A percentile compares a stretch with the other conserved stretches of the same genome.
phyloP scores from a whole-genome alignment of 1,140 invertebrate species.

The Trichonephila clavipes region DNA sequence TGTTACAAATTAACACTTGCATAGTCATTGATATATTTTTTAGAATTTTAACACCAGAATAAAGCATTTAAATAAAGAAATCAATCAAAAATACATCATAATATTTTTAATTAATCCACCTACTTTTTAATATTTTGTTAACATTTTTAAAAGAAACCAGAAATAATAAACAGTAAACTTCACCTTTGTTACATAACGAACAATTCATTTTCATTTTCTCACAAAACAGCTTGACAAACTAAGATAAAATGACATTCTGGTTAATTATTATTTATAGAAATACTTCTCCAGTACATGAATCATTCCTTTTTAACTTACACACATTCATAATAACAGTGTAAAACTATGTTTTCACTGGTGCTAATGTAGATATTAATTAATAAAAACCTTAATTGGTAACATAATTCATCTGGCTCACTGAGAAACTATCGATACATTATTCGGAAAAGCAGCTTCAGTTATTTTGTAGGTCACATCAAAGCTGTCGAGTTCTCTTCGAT shows the following conservation, averaged over 20 bases:
- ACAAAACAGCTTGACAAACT: background rate
- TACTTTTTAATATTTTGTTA: too few species aligned
- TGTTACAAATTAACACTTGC: too few species aligned
- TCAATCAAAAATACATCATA: too few species aligned
- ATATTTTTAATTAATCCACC: too few species aligned
- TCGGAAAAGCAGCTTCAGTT: background rate
- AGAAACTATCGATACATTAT: background rate
- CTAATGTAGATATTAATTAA: background rate
- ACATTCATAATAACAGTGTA: background rate
- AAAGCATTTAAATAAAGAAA: too few species aligned
- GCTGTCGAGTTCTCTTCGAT: background rate
- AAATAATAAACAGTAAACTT: background rate
- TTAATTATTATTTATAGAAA: background rate
- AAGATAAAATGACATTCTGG: background rate
- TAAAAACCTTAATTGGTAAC: background rate
- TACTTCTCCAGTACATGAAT: background rate
- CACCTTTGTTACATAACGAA: background rate
- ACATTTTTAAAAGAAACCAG: too few species aligned
- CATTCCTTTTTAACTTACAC: background rate
- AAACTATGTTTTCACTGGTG: background rate
- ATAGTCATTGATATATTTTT: too few species aligned
- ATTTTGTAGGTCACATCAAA: conserved; percentile 30
- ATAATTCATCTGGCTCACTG: background rate
- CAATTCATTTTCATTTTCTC: background rate
- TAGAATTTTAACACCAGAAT: too few species aligned